Evolutionary conservation across 2,888 invertebrate genomes (phyloP), one percentile per base, ranked within the genome.

Genomic region (Eumerus sabulonum): DNA sequence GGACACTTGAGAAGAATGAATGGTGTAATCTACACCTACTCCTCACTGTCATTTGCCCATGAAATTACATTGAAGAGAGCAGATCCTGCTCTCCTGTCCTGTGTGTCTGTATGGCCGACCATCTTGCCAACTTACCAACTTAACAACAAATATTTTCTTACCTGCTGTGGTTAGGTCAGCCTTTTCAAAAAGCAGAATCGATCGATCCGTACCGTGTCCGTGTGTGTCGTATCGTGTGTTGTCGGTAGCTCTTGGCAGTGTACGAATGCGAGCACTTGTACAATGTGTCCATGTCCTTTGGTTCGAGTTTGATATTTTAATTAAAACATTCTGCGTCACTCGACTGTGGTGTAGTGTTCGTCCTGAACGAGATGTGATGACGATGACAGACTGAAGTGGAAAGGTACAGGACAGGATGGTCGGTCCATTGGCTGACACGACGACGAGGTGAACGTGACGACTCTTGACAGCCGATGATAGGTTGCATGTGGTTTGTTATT

Each of bases 1-100:
- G 48, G 73, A 73, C 68, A 73, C 68, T 63, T 68, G 77, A 79
- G 77, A 68, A 57, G 73, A 64, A 63, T 53, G 76, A 76, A 60
- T 51, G 27, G 67, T 73, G 77, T 79, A 79, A 79, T 73, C 77
- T 74, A 79, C 73, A 79, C 77, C 77, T 79, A 79, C 73, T 68
- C 63, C 68, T 73, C 54, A 44, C 63, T 68, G 77, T 79, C 73
- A 63, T 59, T 76, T 79, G 59, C 63, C 59, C 73, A 68, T 64
- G 73, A 73, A 79, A 79, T 79, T 79, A 79, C 77, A 77, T 36
- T 66, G 14, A 27, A 27, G 2, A 27, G 3, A 7, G 27, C n/a
- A 77, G 73, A 57, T 73, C 73, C 67, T 63, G 40, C 38, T 13
- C n/a, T n/a, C n/a, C n/a, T n/a, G n/a, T n/a, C n/a, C n/a, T n/a